Evolutionary conservation across 2,113 vertebrate genomes (phyloP), one percentile per base, ranked within the genome.

Genomic region (Nothocercus nigrocapillus): DNA sequence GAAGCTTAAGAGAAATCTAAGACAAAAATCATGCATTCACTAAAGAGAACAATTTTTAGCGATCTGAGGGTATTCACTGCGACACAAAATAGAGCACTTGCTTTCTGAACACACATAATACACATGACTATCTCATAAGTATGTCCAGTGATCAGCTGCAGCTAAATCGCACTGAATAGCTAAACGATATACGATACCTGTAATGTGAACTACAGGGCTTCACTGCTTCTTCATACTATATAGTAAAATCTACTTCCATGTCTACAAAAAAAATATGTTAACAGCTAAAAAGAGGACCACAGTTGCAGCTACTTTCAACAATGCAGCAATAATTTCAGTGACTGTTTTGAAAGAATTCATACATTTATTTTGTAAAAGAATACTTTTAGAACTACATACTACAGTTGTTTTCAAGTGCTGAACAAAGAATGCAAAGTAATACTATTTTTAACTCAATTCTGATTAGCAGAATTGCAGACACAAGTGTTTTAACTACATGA

Each of bases 401-500:
- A 0, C 61, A 94, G 54, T 82, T 73, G 67, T 42, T 67, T 88
- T 85, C 58, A 93, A 87, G 45, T 22, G 64, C 85, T 62, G 72
- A 61, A 91, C 9, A 81, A 95, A 94, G 36, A 91, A 93, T 73
- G 49, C 67, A 59, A 91, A 95, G 38, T 61, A 93, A 95, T 82
- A 89, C 89, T 90, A 80, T 86, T 95, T 96, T 85, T 81, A 95
- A 92, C 61, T 22, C 20, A 59, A 76, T 92, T 93, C 66, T 63
- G 49, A 86, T 62, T 69, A 85, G 91, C 78, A 63, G 56, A 89
- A 69, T 45, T 77, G 82, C 81, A 89, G 75, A 69, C 21, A 17
- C 77, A 93, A 94, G 64, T 89, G 73, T 88, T 91, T 62, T 78
- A 89, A 87, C 91, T 70, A 74, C 76, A 88, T 61, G 69, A 94